A percentile compares a stretch with the other conserved stretches of the same genome.
Conservation (phyloP, 2,797 vertebrate species). For the Philypnodon macrostomus region DNA sequence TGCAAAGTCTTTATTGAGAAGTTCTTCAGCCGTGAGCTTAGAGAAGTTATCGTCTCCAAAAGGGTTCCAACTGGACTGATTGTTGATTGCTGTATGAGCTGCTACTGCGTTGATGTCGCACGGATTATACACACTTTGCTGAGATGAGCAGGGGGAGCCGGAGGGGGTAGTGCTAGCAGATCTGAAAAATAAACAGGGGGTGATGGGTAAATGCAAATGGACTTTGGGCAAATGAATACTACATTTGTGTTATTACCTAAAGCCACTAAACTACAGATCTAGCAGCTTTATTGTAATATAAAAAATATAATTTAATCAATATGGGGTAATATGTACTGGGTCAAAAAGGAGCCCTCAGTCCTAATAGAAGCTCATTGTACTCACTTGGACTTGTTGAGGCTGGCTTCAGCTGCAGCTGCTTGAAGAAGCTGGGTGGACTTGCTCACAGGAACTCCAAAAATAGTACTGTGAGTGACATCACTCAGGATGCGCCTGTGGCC, state of each 20-base stretch:
- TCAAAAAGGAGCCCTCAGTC: constrained; percentile 27
- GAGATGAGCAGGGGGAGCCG: constrained; percentile 93
- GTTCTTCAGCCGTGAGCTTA: constrained; percentile 95
- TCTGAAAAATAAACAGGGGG: constrained; percentile 68
- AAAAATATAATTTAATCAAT: too few relatives aligned
- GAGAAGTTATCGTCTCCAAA: constrained; percentile 98
- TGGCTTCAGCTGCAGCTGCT: constrained; percentile 93
- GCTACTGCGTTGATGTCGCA: constrained; percentile 58
- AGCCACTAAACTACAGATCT: too few relatives aligned
- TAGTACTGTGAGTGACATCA: constrained; percentile 94
- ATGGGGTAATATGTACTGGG: too few relatives aligned
- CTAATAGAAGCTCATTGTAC: constrained; percentile 44
- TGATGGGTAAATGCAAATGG: constrained; percentile 8
- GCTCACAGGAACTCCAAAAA: constrained; percentile 96
- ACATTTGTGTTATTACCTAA: too few relatives aligned
- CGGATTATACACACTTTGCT: constrained; percentile 93
- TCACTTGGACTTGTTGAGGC: constrained; percentile 98
- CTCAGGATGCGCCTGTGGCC: constrained; percentile 96
- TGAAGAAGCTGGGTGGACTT: constrained; percentile 96
- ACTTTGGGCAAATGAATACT: constrained; percentile 20
- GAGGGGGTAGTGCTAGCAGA: constrained; percentile 97
- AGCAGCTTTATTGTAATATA: too few relatives aligned
- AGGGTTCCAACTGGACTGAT: constrained; percentile 90
- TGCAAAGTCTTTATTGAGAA: constrained; percentile 97
- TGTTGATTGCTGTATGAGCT: constrained; percentile 57